These are phyloP conservation scores for Neuroscelio doddi DNA, from an alignment of 2,888 invertebrate genomes.

Conservation along the genomic window DNA sequence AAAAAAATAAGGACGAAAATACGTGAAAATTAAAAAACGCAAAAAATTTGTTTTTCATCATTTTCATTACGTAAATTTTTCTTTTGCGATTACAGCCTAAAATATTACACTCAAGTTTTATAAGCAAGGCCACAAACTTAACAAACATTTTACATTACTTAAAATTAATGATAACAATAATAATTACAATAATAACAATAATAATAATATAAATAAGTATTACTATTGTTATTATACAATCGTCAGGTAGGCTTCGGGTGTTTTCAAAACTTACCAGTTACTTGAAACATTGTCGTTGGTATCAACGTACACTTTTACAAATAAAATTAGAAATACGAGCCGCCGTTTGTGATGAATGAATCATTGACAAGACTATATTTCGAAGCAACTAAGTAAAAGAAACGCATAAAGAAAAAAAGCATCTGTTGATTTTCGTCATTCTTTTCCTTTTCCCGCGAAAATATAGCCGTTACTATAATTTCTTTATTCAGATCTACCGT, in stretches of 20 bases:
- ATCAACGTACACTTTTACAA: neutral
- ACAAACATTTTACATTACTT: conserved; percentile 70
- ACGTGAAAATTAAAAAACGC: conserved; percentile 13
- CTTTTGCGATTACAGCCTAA: conserved; percentile 69
- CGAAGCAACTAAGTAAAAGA: conserved; percentile 4
- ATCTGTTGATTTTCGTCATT: conserved; percentile 4
- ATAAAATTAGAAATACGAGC: conserved; percentile 1
- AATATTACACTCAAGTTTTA: conserved; percentile 68
- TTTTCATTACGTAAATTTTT: conserved; percentile 67
- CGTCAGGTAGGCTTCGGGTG: conserved; percentile 33
- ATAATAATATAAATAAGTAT: conserved; percentile 32
- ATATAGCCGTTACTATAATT: too few relatives aligned
- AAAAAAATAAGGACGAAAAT: conserved; percentile 1
- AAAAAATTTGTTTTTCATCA: conserved; percentile 45
- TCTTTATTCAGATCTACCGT: too few relatives aligned
- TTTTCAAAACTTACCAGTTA: neutral
- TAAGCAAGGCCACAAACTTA: conserved; percentile 72
- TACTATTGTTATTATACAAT: conserved; percentile 28
- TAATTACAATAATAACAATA: conserved; percentile 55
- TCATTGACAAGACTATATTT: conserved; percentile 12
- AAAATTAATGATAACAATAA: conserved; percentile 45
- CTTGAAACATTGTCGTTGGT: conserved; percentile 3
- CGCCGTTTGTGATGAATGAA: neutral
- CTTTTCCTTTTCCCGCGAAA: too few relatives aligned
- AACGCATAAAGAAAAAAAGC: conserved; percentile 1